Percentiles rank a stretch among this genome's conserved stretches.
phyloP scores from a whole-genome alignment of 2,797 vertebrate genomes.

The Myotis planiceps region DNA sequence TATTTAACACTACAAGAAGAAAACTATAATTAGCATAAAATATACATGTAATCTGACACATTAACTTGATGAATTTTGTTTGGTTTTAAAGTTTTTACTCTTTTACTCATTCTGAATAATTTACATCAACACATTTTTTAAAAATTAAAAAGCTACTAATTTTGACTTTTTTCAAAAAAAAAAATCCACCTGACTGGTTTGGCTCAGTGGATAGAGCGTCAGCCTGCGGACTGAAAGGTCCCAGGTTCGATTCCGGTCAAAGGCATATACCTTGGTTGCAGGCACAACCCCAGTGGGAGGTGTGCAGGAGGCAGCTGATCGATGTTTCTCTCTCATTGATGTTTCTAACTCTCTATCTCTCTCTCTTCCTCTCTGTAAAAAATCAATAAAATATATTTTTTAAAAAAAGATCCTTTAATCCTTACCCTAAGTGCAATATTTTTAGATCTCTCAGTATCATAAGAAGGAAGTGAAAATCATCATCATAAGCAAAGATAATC shows the following conservation, averaged over 20 bases:
- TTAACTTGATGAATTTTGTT: neutral
- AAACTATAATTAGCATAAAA: neutral
- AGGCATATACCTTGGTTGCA: too few relatives aligned
- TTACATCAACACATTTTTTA: neutral
- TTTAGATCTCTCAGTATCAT: conserved; percentile 14
- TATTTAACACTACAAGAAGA: neutral
- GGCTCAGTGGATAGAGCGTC: too few relatives aligned
- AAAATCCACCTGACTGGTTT: neutral
- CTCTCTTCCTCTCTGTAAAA: too few relatives aligned
- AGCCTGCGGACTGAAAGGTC: too few relatives aligned
- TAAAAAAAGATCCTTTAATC: neutral
- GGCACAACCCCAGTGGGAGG: too few relatives aligned
- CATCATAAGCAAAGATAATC: conserved; percentile 49
- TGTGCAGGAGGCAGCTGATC: too few relatives aligned
- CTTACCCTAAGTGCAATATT: neutral
- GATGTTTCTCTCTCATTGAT: too few relatives aligned
- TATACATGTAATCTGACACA: neutral
- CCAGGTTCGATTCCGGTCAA: too few relatives aligned
- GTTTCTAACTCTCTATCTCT: too few relatives aligned
- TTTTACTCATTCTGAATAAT: conserved; percentile 51
- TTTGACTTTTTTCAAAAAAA: neutral
- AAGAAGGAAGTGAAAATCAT: conserved; percentile 53
- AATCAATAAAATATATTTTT: too few relatives aligned
- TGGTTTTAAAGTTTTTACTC: conserved; percentile 2
- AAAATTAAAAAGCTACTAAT: neutral